phyloP scores from a whole-genome alignment of 2,113 vertebrate genomes.

The Anser brachyrhynchus region DNA sequence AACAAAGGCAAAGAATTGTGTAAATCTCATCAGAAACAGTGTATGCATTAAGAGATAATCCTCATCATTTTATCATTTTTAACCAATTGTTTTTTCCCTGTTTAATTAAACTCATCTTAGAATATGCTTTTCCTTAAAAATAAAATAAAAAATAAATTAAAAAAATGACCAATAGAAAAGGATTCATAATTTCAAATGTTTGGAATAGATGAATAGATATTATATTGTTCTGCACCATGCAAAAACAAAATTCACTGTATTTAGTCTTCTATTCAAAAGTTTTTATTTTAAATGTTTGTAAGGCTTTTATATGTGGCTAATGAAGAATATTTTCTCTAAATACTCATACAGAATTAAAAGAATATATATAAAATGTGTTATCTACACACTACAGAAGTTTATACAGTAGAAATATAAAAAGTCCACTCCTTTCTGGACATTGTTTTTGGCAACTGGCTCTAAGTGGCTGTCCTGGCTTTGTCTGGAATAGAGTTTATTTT shows the following conservation, averaged over 20 bases:
- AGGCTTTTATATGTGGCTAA: neutral
- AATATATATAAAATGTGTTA: neutral
- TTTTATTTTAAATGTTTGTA: neutral
- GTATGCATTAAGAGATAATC: constrained; percentile 24
- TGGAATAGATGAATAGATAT: neutral
- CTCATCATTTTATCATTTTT: neutral
- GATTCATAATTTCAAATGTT: neutral
- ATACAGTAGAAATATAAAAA: neutral
- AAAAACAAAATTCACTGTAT: neutral
- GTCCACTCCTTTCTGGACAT: no score
- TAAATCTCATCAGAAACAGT: constrained; percentile 24
- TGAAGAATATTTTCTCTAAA: neutral
- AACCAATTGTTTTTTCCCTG: neutral
- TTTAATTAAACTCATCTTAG: constrained; percentile 47
- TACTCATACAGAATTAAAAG: neutral
- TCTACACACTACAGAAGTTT: neutral
- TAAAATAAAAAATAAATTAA: neutral
- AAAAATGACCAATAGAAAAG: neutral
- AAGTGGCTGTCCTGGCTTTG: no score
- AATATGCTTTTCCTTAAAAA: neutral
- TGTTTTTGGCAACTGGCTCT: no score
- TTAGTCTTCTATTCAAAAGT: neutral
- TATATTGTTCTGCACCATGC: neutral
- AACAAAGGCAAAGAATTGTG: constrained; percentile 17
- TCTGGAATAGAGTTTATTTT: no score